Percentiles rank a stretch among this genome's conserved stretches.
Evolutionary conservation across 37 sponge, comb jelly and placozoan genomes (phyloP).

Genomic region (Agelas oroides): DNA sequence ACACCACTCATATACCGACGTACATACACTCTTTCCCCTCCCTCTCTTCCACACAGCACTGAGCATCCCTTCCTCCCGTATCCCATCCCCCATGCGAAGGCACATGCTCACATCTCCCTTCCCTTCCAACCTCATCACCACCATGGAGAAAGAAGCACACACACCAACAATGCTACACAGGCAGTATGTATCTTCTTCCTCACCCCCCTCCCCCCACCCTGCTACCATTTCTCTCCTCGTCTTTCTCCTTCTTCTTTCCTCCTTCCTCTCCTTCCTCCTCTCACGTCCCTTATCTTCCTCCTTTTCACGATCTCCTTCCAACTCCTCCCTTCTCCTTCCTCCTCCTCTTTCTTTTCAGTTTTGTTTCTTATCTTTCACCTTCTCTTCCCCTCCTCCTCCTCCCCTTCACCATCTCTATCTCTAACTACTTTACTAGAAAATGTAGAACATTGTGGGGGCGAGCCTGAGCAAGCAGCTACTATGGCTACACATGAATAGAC

Average conservation of each 20-base stretch:
- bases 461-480: too few relatives aligned
- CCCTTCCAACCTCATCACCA: not conserved
- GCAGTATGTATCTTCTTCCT: not conserved
- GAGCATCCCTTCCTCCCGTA: conserved; percentile 18
- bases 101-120: conserved; percentile 13
- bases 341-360: too few relatives aligned
- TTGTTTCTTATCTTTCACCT: not conserved
- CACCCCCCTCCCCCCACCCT: not conserved
- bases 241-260: not conserved
- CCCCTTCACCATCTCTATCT: too few relatives aligned
- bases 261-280: too few relatives aligned
- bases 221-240: not conserved
- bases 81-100: conserved; percentile 25
- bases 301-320: too few relatives aligned
- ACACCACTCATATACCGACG: not conserved
- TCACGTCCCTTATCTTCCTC: too few relatives aligned
- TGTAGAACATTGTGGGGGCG: too few relatives aligned
- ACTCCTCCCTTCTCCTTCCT: too few relatives aligned
- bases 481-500: too few relatives aligned
- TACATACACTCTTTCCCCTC: not conserved
- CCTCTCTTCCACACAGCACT: not conserved
- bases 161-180: too few relatives aligned
- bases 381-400: not conserved
- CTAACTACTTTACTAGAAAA: too few relatives aligned
- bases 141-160: not conserved